Evolutionary conservation across 2,113 vertebrate species (phyloP), one percentile per base, ranked within the genome.

Genomic region (Mellivora capensis): DNA sequence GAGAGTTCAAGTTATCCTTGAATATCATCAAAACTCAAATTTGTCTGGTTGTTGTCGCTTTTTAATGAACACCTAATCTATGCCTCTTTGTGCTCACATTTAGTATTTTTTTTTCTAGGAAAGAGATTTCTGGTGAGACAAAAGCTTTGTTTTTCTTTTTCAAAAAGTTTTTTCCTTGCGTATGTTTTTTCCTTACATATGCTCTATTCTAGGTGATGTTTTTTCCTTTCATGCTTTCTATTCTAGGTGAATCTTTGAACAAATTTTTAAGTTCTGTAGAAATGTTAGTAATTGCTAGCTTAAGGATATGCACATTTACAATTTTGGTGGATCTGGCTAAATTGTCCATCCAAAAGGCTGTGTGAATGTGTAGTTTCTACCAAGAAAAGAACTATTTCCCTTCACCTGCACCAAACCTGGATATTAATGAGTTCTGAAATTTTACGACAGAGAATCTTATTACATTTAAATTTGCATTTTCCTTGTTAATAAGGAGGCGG

Each of bases 91-190:
- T 86, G 39, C 3, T 69, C 25, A 62, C 69, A 27, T 80, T 95
- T 59, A 81, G 13, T 52, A 57, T 94, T 92, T 96, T 47, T 96
- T 47, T 47, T 47, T 86, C 25, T 57, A 93, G 25, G 31, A 57
- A 90, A 77, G 67, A 86, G 15, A 57, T 84, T 90, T 90, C 79
- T 85, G 71, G 20, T 95, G 25, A 25, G 39, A 4, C 39, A 93
- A 95, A 39, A 90, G 15, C 20, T 31, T 29, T 64, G 29, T 39
- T 91, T 94, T 93, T 57, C 83, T 83, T 91, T 96, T 93, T 86
- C 34, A 81, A 89, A 91, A 85, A 64, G 34, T 90, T 74, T 69
- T 54, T 54, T 6, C 52, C 49, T 52, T 52, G 14, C 34, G 17
- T 21, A 37, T 88, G 29, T 69, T 87, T 62, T 62, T 82, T 86